A percentile compares a stretch with the other conserved stretches of the same genome.
Conservation (phyloP, 2,797 vertebrate species). For the Pangasius larnaudii region DNA sequence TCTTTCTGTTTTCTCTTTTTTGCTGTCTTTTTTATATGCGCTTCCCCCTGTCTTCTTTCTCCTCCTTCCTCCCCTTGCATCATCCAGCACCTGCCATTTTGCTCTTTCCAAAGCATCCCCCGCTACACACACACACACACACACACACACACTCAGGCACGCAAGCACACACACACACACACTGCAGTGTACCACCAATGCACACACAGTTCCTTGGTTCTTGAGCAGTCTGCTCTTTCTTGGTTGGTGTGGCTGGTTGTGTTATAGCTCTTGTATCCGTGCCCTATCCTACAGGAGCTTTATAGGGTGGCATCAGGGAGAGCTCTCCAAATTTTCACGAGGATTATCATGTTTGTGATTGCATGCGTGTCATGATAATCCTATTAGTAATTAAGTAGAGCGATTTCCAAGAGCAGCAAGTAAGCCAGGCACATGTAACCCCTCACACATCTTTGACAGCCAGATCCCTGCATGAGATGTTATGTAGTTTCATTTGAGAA, state of each 20-base stretch:
- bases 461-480: slow-evolving; percentile 36
- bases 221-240: slow-evolving; percentile 35
- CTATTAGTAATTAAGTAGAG: slow-evolving; percentile 74
- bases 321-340: slow-evolving; percentile 78
- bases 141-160: slow-evolving; percentile 5
- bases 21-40: slow-evolving; percentile 23
- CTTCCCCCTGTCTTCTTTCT: slow-evolving; percentile 5
- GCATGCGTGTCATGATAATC: slow-evolving; percentile 80
- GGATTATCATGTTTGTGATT: slow-evolving; percentile 83
- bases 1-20: slow-evolving; percentile 25
- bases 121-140: slow-evolving; percentile 19
- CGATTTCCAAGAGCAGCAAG: slow-evolving; percentile 71
- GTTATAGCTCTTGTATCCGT: slow-evolving; percentile 61
- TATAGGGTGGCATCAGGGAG: slow-evolving; percentile 66
- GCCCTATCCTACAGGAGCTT: slow-evolving; percentile 61
- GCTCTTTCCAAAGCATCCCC: slow-evolving; percentile 42
- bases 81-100: slow-evolving; percentile 39
- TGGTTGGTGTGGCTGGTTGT: slow-evolving; percentile 55
- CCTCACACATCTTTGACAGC: slow-evolving; percentile 36
- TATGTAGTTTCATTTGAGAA: slow-evolving; percentile 53
- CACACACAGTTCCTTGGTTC: slow-evolving; percentile 4
- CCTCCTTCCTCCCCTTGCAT: slow-evolving; percentile 29
- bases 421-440: slow-evolving; percentile 67
- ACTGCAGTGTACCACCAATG: background rate
- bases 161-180: slow-evolving; percentile 13